Conservation (phyloP, 53 echinoderm and acorn worm genomes). For the Patiria pectinifera region DNA sequence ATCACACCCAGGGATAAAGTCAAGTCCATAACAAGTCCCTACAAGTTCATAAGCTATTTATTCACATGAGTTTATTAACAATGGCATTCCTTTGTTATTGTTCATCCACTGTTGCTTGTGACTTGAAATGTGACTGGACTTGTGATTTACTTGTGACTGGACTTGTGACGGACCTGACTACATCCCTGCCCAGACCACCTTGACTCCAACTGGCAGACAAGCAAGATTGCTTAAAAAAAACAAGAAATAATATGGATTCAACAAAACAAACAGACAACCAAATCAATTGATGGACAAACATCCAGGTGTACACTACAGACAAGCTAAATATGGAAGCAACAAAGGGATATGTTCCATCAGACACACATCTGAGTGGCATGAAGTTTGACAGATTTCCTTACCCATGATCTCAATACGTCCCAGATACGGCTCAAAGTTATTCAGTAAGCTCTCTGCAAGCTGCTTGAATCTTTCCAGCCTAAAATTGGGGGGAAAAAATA, state of each 20-base stretch:
- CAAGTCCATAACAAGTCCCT: too few species aligned
- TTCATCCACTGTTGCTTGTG: too few species aligned
- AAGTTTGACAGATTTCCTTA: conserved; percentile 44
- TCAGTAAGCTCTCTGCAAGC: conserved; percentile 89
- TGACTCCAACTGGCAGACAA: not conserved
- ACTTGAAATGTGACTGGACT: too few species aligned
- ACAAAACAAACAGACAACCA: not conserved
- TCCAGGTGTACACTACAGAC: not conserved
- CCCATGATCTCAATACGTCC: conserved; percentile 99
- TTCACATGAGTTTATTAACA: too few species aligned
- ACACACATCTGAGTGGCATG: not conserved
- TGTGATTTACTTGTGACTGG: too few species aligned
- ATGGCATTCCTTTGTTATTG: too few species aligned
- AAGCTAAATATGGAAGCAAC: not conserved
- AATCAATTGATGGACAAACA: not conserved
- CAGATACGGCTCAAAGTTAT: conserved; percentile 94
- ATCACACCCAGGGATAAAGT: too few species aligned
- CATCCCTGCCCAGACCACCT: not conserved
- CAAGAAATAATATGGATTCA: too few species aligned
- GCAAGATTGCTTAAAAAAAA: too few species aligned
- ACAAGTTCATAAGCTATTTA: too few species aligned
- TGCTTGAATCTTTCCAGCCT: conserved; percentile 85
- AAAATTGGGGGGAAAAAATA: not conserved
- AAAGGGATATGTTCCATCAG: not conserved
- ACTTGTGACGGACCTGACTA: not conserved